Base-by-base conservation (phyloP, 2,113 vertebrate species). In the Rattus rattus region DNA sequence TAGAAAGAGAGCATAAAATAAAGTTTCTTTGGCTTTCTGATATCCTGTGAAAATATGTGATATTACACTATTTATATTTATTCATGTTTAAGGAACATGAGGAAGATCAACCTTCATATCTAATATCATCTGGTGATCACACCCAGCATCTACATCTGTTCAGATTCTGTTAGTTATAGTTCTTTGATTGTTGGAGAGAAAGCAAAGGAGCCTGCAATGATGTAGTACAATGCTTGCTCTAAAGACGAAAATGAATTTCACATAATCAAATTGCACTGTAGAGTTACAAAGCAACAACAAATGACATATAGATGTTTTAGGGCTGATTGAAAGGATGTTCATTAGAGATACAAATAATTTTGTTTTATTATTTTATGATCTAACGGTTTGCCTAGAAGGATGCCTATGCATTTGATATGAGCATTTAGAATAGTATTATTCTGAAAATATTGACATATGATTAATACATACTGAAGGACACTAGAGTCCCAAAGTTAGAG, bases 1-100 rank as follows among this genome's bases (percentile, higher is more conserved):
- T 96, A 86, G 54, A 96, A 92, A 77, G 85, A 7, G 86, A 96
- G 94, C 84, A 94, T 91, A 96, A 96, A 96, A 97, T 70, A 97
- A 91, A 91, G 65, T 81, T 69, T 88, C 73, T 84, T 97, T 91
- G 75, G 59, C 89, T 97, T 94, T 95, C 85, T 85, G 95, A 85
- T 97, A 89, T 91, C 65, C 90, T 49, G 13, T 73, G 8, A 33
- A 95, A 93, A 91, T 77, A 73, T 4, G 87, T 88, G 92, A 75
- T 93, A 63, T 14, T 72, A 84, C 95, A 49, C 2, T 17, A 26
- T 43, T 96, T 47, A 94, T 95, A 88, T 97, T 96, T 96, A 87
- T 95, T 91, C 77, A 91, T 95, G 90, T 95, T 86, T 56, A 92
- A 92, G 75, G 83, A 81, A 86, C 7, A 93, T 65, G 73, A 76